These are phyloP conservation scores for Protophormia terraenovae DNA, from an alignment of 2,888 invertebrate genomes.

Conservation along the genomic window DNA sequence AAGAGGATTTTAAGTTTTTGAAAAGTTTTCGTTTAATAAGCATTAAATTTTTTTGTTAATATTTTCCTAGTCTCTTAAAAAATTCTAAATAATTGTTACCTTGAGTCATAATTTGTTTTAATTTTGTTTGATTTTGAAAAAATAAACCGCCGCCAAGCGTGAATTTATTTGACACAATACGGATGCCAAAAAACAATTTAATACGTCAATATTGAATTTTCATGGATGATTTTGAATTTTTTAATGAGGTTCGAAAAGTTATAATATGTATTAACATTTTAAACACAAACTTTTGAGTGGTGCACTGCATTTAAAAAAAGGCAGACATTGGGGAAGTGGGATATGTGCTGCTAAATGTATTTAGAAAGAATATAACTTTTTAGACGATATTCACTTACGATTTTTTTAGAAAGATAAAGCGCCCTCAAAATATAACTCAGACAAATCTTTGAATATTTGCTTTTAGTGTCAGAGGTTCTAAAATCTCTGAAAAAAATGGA, in stretches of 20 bases:
- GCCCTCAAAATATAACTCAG: too few relatives aligned
- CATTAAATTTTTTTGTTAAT: not conserved
- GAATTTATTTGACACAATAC: slow-evolving; percentile 57
- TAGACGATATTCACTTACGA: too few relatives aligned
- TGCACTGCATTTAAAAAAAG: not conserved
- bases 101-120: slow-evolving; percentile 29
- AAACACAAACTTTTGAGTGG: not conserved
- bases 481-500: too few relatives aligned
- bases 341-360: too few relatives aligned
- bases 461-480: too few relatives aligned
- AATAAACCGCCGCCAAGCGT: slow-evolving; percentile 24
- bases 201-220: slow-evolving; percentile 1
- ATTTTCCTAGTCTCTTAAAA: not conserved
- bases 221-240: not conserved
- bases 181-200: slow-evolving; percentile 39
- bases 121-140: slow-evolving; percentile 5
- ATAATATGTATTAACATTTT: not conserved
- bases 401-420: too few relatives aligned
- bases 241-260: not conserved
- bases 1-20: not conserved
- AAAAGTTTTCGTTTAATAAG: not conserved
- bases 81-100: slow-evolving; percentile 28
- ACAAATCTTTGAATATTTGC: too few relatives aligned
- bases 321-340: too few relatives aligned
- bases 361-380: too few relatives aligned